Evolutionary conservation across 2,797 vertebrate species (phyloP), one percentile per base, ranked within the genome.

Genomic region (Nannoperca obscura): DNA sequence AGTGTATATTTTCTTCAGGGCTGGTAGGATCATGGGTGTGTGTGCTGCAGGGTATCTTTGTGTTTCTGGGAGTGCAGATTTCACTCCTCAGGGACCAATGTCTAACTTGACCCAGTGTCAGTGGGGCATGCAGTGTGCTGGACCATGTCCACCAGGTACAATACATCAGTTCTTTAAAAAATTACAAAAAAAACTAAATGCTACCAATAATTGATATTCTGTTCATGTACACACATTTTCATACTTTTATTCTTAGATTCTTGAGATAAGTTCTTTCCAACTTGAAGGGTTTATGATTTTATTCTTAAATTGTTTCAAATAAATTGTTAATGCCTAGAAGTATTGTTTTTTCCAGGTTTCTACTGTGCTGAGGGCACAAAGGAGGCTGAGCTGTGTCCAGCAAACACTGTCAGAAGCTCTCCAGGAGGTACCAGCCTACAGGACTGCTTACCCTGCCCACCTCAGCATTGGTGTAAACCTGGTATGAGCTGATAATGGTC

Each of bases 41-140:
- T 99, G 98, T 87, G 95, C 97, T 55, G 95, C 96, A 22, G 97
- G 97, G 4, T 97, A 95, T 76, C 89, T 98, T 87, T 99, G 97
- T 88, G 50, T 96, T 57, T 94, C 95, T 76, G 96, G 97, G 5
- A 97, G 97, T 85, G 91, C 95, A 14, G 96, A 96, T 66, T 89
- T 95, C 60, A 92, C 86, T 3, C 95, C 96, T 2, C 93, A 86
- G 24, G 92, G 91, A 9, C 34, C 65, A 24, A 68, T 88, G 34
- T 74, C 73, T 15, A 88, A 91, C 74, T 52, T 79, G 50, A 87
- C 89, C 11, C 90, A 85, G 1, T 98, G 98, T 83, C 88, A 76
- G 81, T 95, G 93, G 95, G 95, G 95, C 52, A 84, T 94, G 62
- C 85, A 82, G 32, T 97, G 96, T 80, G 95, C 97, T 42, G 95